Percentiles rank a stretch among this genome's conserved stretches.
Evolutionary conservation across 2,113 vertebrate genomes (phyloP).

Genomic region (Anolis sagrei): DNA sequence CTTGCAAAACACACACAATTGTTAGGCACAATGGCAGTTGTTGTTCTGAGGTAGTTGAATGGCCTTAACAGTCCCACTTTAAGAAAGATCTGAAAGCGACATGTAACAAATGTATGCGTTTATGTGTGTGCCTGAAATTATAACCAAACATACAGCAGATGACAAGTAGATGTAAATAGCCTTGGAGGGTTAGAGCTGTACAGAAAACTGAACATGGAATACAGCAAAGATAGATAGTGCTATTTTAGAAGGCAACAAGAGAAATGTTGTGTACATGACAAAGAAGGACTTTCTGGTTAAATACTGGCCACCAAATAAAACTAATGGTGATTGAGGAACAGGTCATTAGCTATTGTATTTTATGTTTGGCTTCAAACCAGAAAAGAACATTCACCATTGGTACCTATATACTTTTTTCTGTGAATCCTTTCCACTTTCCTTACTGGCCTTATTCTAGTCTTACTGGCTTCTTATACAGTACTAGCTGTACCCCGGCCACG

Average conservation of each 20-base stretch:
- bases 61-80: no score
- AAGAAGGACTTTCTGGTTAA: not conserved
- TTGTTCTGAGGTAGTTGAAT: no score
- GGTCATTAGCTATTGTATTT: not conserved
- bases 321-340: not conserved
- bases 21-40: no score
- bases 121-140: no score
- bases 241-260: not conserved
- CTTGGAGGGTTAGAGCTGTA: not conserved
- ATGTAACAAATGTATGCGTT: not conserved
- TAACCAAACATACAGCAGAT: no score
- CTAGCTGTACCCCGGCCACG: no score
- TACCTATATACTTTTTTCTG: not conserved
- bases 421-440: not conserved
- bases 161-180: not conserved
- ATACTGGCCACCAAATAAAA: not conserved
- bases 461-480: rapidly evolving
- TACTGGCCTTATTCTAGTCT: slow-evolving; percentile 1
- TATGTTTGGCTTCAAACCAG: not conserved
- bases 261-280: not conserved
- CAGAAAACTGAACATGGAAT: not conserved
- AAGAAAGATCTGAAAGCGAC: not conserved
- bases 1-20: no score
- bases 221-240: no score
- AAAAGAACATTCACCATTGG: not conserved